Evolutionary conservation across 2,797 vertebrate genomes (phyloP).

Genomic region (Nyctalus aviator): DNA sequence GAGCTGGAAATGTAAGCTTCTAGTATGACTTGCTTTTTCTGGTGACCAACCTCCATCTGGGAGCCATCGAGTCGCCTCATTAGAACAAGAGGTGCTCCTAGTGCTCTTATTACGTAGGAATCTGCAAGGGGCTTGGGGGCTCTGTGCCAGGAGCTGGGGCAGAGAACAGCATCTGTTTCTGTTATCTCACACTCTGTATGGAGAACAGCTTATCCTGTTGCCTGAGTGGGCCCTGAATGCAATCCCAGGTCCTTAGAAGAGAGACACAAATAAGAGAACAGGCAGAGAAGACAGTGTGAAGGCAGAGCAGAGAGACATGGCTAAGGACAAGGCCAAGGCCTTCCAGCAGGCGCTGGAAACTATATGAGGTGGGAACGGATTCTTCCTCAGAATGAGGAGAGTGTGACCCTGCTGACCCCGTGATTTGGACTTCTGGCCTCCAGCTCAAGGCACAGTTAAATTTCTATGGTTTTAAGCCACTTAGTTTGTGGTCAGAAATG

Average conservation of each 20-base stretch:
- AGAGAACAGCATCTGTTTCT: not conserved
- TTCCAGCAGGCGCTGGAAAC: not conserved
- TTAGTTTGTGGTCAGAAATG: not conserved
- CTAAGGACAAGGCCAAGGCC: not conserved
- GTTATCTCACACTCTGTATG: not conserved
- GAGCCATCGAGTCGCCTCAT: not conserved
- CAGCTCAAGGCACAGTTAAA: not conserved
- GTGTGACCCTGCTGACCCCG: not conserved
- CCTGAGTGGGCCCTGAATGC: too few species aligned
- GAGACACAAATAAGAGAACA: not conserved
- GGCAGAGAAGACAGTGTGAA: not conserved
- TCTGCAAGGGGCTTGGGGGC: not conserved
- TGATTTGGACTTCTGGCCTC: not conserved
- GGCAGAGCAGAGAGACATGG: not conserved
- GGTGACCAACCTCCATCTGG: not conserved
- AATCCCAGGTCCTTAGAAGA: not conserved
- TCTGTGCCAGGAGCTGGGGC: not conserved
- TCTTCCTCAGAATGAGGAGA: not conserved
- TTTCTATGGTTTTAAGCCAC: not conserved
- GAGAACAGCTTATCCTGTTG: not conserved
- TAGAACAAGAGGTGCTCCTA: not conserved
- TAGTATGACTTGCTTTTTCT: not conserved
- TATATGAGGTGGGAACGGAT: not conserved
- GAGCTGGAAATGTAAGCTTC: not conserved
- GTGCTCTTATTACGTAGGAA: not conserved